Conservation (phyloP, 2,113 vertebrate genomes). For the Polypterus senegalus region DNA sequence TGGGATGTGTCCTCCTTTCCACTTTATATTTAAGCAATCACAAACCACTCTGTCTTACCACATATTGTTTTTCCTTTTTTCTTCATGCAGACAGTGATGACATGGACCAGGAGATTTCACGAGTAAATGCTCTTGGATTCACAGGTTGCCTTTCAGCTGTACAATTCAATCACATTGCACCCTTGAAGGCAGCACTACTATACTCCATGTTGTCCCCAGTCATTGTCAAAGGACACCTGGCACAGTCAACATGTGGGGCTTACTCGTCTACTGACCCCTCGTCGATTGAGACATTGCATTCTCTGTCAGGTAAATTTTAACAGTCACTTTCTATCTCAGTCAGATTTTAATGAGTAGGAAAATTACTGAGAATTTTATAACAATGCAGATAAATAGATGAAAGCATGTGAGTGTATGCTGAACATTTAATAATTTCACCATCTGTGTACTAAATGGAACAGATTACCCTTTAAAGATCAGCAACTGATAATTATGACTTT, state of each 20-base stretch:
- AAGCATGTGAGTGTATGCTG: no score
- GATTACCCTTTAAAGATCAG: no score
- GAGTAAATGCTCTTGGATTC: slow-evolving; percentile 66
- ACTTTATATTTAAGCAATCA: slow-evolving; percentile 1
- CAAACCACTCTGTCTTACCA: slow-evolving; percentile 9
- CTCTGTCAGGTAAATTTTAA: slow-evolving; percentile 61
- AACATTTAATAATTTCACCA: no score
- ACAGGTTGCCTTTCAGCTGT: slow-evolving; percentile 78
- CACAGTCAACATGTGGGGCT: slow-evolving; percentile 60
- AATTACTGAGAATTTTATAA: no score
- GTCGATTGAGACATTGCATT: slow-evolving; percentile 66
- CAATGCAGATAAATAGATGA: no score
- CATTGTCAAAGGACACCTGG: slow-evolving; percentile 53
- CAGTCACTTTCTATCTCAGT: slow-evolving; percentile 27
- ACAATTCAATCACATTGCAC: slow-evolving; percentile 72
- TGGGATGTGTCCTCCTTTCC: no score
- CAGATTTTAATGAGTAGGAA: not conserved
- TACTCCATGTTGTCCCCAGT: slow-evolving; percentile 48
- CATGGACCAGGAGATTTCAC: slow-evolving; percentile 59
- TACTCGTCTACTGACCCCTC: slow-evolving; percentile 48
- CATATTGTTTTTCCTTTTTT: slow-evolving; percentile 13
- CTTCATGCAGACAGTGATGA: slow-evolving; percentile 30
- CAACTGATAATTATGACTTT: no score
- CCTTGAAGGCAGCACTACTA: slow-evolving; percentile 71
- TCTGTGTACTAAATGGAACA: no score